Conservation (phyloP, 1,140 invertebrate genomes). For the Lepeophtheirus salmonis region DNA sequence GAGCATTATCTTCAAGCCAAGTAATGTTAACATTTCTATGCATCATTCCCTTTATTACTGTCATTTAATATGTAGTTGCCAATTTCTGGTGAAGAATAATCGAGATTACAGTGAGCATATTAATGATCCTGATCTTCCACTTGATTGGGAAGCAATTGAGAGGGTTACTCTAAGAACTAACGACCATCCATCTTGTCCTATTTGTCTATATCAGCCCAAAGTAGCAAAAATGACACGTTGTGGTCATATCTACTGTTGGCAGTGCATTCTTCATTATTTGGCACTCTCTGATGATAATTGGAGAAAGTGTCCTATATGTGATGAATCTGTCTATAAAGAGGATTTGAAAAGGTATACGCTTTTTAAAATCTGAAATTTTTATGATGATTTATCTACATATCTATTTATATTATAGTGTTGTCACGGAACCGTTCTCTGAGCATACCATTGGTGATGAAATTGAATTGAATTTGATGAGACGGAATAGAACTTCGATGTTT, state of each 20-base stretch:
- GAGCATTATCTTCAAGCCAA: background rate
- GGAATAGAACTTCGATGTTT: constrained; percentile 51
- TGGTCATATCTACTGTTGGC: constrained; percentile 89
- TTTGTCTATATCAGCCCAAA: constrained; percentile 61
- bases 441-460: constrained; percentile 48
- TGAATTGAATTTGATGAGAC: constrained; percentile 65
- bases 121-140: constrained; percentile 61
- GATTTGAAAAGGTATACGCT: constrained; percentile 54
- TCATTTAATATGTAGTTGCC: constrained; percentile 47
- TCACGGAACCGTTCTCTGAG: constrained; percentile 35
- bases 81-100: constrained; percentile 67
- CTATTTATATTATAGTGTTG: constrained; percentile 33
- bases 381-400: constrained; percentile 12
- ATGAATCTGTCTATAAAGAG: constrained; percentile 47
- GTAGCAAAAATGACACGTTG: constrained; percentile 80
- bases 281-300: constrained; percentile 53
- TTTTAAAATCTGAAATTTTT: background rate
- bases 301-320: constrained; percentile 70
- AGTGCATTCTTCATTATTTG: constrained; percentile 81
- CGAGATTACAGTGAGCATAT: constrained; percentile 55
- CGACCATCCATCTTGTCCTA: constrained; percentile 31
- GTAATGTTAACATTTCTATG: background rate
- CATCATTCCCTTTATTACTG: constrained; percentile 20
- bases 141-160: constrained; percentile 77
- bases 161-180: constrained; percentile 47